Conservation (phyloP, 2,113 vertebrate genomes). For the Microcebus tavaratra region DNA sequence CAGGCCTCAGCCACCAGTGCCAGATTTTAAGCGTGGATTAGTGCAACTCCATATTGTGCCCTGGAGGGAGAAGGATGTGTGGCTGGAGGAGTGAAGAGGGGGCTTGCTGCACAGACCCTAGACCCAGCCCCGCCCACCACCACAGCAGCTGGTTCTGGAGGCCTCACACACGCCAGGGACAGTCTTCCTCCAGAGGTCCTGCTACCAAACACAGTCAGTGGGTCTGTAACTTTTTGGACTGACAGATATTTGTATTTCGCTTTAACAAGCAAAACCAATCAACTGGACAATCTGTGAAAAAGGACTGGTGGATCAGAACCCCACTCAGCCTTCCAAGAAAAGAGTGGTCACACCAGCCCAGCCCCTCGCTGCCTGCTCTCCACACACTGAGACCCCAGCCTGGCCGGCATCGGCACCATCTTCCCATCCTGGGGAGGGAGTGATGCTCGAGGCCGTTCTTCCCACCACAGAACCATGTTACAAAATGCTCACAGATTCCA, state of each 20-base stretch:
- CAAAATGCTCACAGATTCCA: background rate
- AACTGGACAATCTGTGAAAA: background rate
- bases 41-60: background rate
- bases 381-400: background rate
- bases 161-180: background rate
- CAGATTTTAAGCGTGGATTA: background rate
- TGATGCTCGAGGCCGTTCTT: background rate
- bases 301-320: background rate
- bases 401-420: background rate
- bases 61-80: accelerated
- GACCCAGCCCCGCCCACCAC: background rate
- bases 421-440: background rate
- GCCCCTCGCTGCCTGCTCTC: background rate
- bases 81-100: background rate
- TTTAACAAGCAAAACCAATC: conserved; percentile 26
- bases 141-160: background rate
- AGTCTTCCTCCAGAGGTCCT: background rate
- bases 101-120: too few relatives aligned
- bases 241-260: background rate
- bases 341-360: background rate
- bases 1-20: background rate
- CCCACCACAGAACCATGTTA: background rate
- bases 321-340: background rate
- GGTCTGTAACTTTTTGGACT: background rate
- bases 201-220: background rate